Conservation (phyloP, 1,140 invertebrate species). For the Drosophila yakuba region DNA sequence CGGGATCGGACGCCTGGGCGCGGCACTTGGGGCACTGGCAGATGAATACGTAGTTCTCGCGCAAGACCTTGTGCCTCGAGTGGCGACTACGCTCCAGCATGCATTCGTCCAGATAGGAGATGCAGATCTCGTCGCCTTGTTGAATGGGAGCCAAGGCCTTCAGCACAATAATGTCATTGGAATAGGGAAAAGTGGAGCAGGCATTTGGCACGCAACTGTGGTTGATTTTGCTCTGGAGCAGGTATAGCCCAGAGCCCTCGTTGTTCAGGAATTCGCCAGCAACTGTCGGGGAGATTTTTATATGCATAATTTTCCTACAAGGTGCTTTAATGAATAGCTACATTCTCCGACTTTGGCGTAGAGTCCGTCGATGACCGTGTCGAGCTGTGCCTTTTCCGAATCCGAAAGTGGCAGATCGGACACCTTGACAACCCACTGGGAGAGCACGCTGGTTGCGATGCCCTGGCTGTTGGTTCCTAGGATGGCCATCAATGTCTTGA, state of each 20-base stretch:
- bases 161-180: constrained; percentile 92
- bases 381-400: constrained; percentile 88
- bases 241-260: constrained; percentile 96
- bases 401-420: constrained; percentile 88
- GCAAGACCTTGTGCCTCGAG: constrained; percentile 92
- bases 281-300: constrained; percentile 86
- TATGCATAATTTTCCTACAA: too few relatives aligned
- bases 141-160: constrained; percentile 91
- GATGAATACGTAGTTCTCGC: constrained; percentile 91
- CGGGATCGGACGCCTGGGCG: constrained; percentile 89
- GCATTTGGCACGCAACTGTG: constrained; percentile 97
- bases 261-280: constrained; percentile 95
- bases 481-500: constrained; percentile 93
- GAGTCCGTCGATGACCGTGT: constrained; percentile 91
- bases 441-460: constrained; percentile 94
- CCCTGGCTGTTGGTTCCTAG: constrained; percentile 97
- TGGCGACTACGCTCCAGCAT: constrained; percentile 91
- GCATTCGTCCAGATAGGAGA: constrained; percentile 96
- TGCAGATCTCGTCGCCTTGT: constrained; percentile 94
- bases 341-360: constrained; percentile 94
- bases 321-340: constrained; percentile 78
- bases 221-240: constrained; percentile 94
- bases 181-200: constrained; percentile 92
- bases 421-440: constrained; percentile 93
- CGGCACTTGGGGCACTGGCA: constrained; percentile 91